Evolutionary conservation across 2,113 vertebrate species (phyloP).

Genomic region (Pachycephala philippinensis): DNA sequence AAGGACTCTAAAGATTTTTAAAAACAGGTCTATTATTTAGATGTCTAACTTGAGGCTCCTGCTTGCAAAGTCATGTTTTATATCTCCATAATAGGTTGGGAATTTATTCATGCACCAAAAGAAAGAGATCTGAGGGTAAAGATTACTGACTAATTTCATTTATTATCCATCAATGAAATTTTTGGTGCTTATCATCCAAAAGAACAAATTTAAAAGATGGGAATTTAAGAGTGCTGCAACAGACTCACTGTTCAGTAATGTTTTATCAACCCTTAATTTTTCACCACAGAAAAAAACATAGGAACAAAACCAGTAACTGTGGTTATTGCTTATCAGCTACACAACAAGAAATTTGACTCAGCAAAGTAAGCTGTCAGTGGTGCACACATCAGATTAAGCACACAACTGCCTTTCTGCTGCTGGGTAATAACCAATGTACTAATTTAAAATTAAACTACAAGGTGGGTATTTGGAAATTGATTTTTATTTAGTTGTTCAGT

Average conservation of each 20-base stretch:
- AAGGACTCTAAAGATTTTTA: conserved; percentile 12
- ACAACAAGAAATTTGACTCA: conserved; percentile 10
- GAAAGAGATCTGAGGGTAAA: conserved; percentile 22
- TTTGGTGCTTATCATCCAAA: neutral
- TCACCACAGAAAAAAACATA: neutral
- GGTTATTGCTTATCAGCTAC: conserved; percentile 11
- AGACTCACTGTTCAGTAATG: neutral
- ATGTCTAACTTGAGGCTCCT: conserved; percentile 39
- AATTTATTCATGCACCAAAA: conserved; percentile 4
- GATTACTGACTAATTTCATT: neutral
- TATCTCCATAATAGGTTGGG: conserved; percentile 10
- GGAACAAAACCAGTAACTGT: neutral
- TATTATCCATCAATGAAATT: neutral
- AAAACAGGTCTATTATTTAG: conserved; percentile 48
- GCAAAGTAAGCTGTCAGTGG: neutral
- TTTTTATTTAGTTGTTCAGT: neutral
- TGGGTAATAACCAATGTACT: neutral
- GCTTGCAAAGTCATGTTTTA: conserved; percentile 18
- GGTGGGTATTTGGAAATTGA: neutral
- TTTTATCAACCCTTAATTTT: neutral
- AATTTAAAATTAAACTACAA: neutral
- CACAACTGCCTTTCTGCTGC: neutral
- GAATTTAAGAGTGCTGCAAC: neutral
- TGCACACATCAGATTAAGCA: neutral
- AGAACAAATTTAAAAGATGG: neutral